Conservation (phyloP, 2,888 invertebrate genomes). For the Galerucella nymphaeae region DNA sequence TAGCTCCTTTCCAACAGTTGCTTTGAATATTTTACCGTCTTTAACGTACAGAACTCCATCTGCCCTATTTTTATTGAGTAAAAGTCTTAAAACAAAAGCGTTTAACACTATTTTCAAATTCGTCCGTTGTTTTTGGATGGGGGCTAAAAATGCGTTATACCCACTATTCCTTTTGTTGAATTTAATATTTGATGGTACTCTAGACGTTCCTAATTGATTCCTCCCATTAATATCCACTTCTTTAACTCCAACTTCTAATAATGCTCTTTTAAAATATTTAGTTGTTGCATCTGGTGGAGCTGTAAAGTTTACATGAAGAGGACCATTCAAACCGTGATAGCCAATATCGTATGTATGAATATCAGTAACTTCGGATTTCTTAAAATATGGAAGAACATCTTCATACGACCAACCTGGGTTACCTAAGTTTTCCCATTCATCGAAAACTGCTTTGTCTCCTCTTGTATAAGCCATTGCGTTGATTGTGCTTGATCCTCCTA, state of each 20-base stretch:
- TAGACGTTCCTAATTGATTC: conserved; percentile 27
- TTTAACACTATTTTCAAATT: conserved; percentile 68
- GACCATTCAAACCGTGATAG: conserved; percentile 63
- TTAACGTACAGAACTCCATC: conserved; percentile 32
- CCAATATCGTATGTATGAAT: conserved; percentile 9
- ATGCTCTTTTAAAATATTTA: conserved; percentile 63
- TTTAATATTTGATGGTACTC: conserved; percentile 34
- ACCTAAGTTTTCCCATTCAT: conserved; percentile 76
- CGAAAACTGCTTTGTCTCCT: conserved; percentile 73
- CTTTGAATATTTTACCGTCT: conserved; percentile 56
- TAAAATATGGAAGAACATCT: conserved; percentile 77
- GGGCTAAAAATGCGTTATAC: conserved; percentile 32
- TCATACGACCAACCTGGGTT: conserved; percentile 78
- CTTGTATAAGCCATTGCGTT: conserved; percentile 84
- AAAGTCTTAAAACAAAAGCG: conserved; percentile 55
- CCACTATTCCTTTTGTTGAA: conserved; percentile 30
- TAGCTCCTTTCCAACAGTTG: conserved; percentile 77
- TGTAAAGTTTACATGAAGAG: conserved; percentile 62
- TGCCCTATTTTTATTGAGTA: conserved; percentile 7
- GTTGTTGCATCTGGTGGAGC: conserved; percentile 24
- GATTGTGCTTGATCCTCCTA: conserved; percentile 81
- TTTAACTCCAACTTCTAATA: not conserved
- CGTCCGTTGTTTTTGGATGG: conserved; percentile 10
- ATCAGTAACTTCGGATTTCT: conserved; percentile 73
- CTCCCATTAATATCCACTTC: conserved; percentile 34